Base-by-base conservation (phyloP, 2,888 invertebrate species). In the Cecidostiba fungosa region DNA sequence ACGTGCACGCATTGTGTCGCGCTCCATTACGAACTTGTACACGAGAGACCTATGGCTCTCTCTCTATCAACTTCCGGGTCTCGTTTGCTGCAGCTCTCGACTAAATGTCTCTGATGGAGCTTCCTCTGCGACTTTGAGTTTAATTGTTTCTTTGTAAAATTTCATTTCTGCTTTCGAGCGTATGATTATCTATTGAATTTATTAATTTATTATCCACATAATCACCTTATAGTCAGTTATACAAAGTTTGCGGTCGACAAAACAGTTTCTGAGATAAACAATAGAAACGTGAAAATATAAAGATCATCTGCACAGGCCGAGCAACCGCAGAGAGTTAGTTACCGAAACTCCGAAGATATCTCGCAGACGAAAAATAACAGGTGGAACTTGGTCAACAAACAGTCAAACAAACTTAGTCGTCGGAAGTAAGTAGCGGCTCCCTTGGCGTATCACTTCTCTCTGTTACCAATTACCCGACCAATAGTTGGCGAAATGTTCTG, bases 1-100 rank as follows among this genome's bases (percentile, higher is more conserved):
- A 59, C 23, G 54, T 23, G 23, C n/a, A 59, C 54, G 54, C n/a
- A 59, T 59, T 59, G 54, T 59, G 54, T 59, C 54, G 54, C 54
- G 54, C 54, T 59, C 54, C 54, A 59, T 59, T 59, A 59, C 54
- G 54, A 59, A 59, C n/a, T 59, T 59, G 54, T 59, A 59, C 54
- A 59, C 54, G n/a, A 23, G 12, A 59, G 54, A 23, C n/a, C 54
- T 59, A 59, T 59, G n/a, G 54, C n/a, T 59, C 54, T 59, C 43
- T 43, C n/a, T 54, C 8, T 23, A 6, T 54, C 54, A 54, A 54
- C n/a, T 54, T n/a, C 54, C n/a, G 54, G 8, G 19, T 54, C 23
- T 54, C n/a, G n/a, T 54, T 54, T 54, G 54, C 23, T 23, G 23
- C 39, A 43, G 39, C 54, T 54, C 54, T n/a, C n/a, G 54, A n/a